Conservation (phyloP, 2,888 invertebrate genomes). For the Craniophora ligustri region DNA sequence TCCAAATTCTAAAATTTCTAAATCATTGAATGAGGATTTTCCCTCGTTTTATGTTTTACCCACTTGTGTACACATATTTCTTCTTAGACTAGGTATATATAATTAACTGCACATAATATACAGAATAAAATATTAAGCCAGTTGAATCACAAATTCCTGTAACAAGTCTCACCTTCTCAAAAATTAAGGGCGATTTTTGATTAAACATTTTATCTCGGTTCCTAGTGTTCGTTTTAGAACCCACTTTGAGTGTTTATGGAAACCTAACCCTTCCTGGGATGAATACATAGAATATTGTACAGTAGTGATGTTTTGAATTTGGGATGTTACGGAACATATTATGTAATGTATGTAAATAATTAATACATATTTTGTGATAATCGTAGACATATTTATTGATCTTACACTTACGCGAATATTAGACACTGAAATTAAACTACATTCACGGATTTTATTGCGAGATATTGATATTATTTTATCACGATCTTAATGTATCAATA, state of each 20-base stretch:
- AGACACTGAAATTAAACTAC: too few relatives aligned
- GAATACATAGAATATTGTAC: constrained; percentile 32
- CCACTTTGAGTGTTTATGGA: constrained; percentile 52
- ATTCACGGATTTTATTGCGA: too few relatives aligned
- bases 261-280: constrained; percentile 38
- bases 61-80: too few relatives aligned
- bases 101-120: neutral
- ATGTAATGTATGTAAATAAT: neutral
- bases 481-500: too few relatives aligned
- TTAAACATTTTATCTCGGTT: constrained; percentile 44
- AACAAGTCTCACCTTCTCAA: constrained; percentile 2
- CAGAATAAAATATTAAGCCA: neutral
- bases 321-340: constrained; percentile 53
- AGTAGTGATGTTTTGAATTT: constrained; percentile 10
- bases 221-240: constrained; percentile 60
- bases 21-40: too few relatives aligned
- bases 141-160: neutral
- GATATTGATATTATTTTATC: too few relatives aligned
- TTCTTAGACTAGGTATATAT: too few relatives aligned
- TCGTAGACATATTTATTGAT: too few relatives aligned
- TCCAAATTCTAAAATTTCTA: too few relatives aligned
- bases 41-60: too few relatives aligned
- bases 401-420: too few relatives aligned
- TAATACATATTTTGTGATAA: neutral
- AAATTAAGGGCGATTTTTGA: constrained; percentile 57